These are phyloP conservation scores for Machimus rusticus DNA, from an alignment of 2,888 invertebrate genomes.

Conservation along the genomic window DNA sequence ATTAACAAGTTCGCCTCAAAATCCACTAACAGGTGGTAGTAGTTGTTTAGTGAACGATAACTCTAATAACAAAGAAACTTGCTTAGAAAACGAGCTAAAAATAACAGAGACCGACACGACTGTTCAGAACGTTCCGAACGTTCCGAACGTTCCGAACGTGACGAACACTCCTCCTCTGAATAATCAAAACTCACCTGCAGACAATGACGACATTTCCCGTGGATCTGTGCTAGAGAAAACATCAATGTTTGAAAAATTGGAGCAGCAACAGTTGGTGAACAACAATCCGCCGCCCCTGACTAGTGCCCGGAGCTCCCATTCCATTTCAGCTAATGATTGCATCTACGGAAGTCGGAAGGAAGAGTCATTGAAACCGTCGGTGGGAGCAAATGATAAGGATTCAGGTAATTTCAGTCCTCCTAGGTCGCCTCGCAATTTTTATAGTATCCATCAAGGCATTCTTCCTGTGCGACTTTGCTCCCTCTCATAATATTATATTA, in stretches of 20 bases:
- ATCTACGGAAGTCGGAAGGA: conserved; percentile 51
- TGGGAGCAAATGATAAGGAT: conserved; percentile 50
- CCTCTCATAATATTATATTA: conserved; percentile 64
- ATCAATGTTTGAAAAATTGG: conserved; percentile 60
- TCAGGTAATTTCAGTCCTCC: conserved; percentile 50
- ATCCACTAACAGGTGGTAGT: conserved; percentile 49
- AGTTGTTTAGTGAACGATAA: background rate
- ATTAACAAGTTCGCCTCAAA: conserved; percentile 59
- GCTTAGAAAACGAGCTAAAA: conserved; percentile 56
- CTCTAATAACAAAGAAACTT: conserved; percentile 9
- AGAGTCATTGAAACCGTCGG: conserved; percentile 49
- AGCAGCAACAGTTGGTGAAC: conserved; percentile 42
- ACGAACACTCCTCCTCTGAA: conserved; percentile 41
- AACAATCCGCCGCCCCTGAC: conserved; percentile 49
- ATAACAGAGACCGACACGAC: conserved; percentile 57
- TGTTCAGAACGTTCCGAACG: conserved; percentile 38
- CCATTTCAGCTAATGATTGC: conserved; percentile 49
- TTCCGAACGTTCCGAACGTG: conserved; percentile 39
- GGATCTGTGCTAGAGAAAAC: conserved; percentile 63
- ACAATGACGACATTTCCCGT: conserved; percentile 59
- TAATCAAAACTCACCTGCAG: conserved; percentile 48
- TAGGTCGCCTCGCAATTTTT: conserved; percentile 24
- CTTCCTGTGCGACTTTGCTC: conserved; percentile 1
- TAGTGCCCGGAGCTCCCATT: conserved; percentile 48
- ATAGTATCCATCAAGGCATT: conserved; percentile 32